A percentile compares a stretch with the other conserved stretches of the same genome.
Conservation (phyloP, 2,888 invertebrate species). For the Papilio protenor region DNA sequence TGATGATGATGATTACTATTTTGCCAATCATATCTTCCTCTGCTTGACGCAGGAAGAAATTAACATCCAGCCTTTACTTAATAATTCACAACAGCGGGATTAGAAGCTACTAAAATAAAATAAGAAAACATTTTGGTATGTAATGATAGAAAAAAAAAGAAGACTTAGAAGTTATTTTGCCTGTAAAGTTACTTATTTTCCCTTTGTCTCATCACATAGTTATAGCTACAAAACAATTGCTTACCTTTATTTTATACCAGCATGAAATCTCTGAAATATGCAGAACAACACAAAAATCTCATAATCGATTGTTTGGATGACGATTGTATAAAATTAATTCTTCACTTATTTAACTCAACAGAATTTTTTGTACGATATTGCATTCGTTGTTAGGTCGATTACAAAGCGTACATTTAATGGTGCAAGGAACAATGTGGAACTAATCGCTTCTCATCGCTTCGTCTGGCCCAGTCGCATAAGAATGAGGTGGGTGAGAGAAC, state of each 20-base stretch:
- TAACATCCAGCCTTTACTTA: not conserved
- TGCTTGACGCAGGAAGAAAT: not conserved
- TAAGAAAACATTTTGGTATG: too few species aligned
- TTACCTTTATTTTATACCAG: not conserved
- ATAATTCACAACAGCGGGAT: not conserved
- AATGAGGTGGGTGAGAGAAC: conserved; percentile 29
- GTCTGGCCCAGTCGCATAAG: conserved; percentile 11
- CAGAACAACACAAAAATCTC: not conserved
- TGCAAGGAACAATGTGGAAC: conserved; percentile 41
- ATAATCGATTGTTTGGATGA: not conserved
- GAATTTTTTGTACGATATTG: conserved; percentile 22
- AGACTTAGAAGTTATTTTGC: not conserved
- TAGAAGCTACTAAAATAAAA: not conserved
- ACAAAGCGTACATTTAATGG: conserved; percentile 36
- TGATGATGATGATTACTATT: too few species aligned
- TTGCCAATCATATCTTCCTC: not conserved
- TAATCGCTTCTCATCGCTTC: conserved; percentile 49
- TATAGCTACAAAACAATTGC: not conserved
- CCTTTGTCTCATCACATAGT: not conserved
- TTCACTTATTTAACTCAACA: conserved; percentile 22
- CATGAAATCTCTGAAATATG: conserved; percentile 2
- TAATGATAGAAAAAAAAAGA: too few species aligned
- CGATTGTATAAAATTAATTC: conserved; percentile 23
- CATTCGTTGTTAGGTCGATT: conserved; percentile 35
- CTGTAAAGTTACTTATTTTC: not conserved